Conservation (phyloP, 1,140 invertebrate species). For the Hylyphantes graminicola region DNA sequence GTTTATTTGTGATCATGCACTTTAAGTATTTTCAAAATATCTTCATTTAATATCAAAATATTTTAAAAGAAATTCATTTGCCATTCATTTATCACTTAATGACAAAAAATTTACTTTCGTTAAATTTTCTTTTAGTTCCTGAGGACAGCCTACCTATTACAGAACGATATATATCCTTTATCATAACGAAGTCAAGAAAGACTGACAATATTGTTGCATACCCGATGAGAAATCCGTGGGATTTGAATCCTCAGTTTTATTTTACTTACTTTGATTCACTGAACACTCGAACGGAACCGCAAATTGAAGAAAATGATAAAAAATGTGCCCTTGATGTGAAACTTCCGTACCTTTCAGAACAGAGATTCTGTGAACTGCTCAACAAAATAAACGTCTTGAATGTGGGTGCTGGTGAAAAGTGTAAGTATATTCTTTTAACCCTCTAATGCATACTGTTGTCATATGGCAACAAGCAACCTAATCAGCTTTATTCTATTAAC, state of each 20-base stretch:
- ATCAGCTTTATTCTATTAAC: no score
- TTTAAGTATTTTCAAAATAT: neutral
- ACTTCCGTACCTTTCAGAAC: neutral
- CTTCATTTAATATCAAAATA: neutral
- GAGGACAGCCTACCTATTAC: neutral
- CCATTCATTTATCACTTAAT: neutral
- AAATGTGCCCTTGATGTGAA: neutral
- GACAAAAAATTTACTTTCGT: neutral
- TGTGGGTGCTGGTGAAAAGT: neutral
- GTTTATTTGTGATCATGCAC: no score
- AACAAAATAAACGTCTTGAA: neutral
- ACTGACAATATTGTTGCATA: constrained; percentile 4
- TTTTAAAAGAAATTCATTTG: neutral
- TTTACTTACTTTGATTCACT: neutral
- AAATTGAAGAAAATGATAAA: neutral
- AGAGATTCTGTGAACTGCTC: neutral
- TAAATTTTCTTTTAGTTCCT: constrained; percentile 21
- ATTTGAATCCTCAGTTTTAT: constrained; percentile 2
- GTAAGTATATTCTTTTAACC: no score
- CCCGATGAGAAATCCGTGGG: constrained; percentile 5
- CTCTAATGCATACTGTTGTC: no score
- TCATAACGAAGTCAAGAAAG: neutral
- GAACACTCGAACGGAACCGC: neutral
- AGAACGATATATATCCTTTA: constrained; percentile 7
- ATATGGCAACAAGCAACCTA: no score